These are phyloP conservation scores for Echinops telfairi DNA, from an alignment of 2,113 vertebrate species.

Conservation along the genomic window DNA sequence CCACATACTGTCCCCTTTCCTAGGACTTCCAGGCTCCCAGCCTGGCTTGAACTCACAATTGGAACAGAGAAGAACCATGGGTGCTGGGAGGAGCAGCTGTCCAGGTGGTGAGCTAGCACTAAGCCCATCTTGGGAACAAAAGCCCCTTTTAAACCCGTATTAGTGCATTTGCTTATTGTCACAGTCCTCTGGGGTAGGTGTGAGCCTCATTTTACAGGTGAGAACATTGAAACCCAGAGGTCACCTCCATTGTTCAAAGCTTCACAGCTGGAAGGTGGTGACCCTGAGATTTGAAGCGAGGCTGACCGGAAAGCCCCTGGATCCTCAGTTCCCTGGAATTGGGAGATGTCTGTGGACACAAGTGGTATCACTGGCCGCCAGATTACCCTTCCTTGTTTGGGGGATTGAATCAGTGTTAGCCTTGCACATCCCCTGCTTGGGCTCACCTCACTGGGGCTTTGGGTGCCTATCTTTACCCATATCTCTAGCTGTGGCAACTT, in stretches of 20 bases:
- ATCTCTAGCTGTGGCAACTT: not conserved
- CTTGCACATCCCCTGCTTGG: not conserved
- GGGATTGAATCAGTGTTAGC: not conserved
- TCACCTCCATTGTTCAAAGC: not conserved
- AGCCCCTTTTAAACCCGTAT: not conserved
- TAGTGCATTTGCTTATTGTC: not conserved
- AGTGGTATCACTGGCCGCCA: not conserved
- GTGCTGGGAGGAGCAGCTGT: not conserved
- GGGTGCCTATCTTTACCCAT: not conserved
- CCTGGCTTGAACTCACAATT: conserved; percentile 15
- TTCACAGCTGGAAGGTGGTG: not conserved
- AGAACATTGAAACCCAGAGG: not conserved
- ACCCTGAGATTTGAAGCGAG: not conserved
- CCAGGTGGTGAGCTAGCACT: not conserved
- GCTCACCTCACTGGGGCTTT: not conserved
- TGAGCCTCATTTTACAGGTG: not conserved
- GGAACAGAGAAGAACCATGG: conserved; percentile 31
- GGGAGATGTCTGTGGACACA: not conserved
- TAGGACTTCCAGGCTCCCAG: conserved; percentile 61
- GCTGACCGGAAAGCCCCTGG: not conserved
- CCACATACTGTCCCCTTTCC: not conserved
- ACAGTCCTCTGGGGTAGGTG: not conserved
- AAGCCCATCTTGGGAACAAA: not conserved
- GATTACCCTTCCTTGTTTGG: not conserved
- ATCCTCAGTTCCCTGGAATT: not conserved